Evolutionary conservation across 1,140 invertebrate species (phyloP).

Genomic region (Cryptotermes secundus): DNA sequence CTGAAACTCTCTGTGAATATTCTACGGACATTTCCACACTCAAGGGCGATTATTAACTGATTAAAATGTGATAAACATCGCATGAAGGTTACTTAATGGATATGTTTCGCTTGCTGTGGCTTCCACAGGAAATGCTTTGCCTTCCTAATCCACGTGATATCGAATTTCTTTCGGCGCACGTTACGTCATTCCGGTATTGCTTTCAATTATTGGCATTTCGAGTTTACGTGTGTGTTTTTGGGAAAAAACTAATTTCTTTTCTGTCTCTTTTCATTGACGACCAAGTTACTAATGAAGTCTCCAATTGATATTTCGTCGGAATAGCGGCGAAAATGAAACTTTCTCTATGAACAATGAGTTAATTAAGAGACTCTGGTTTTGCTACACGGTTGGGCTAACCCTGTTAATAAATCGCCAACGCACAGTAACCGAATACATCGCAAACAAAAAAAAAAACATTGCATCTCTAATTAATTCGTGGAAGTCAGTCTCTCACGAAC

Average conservation of each 20-base stretch:
- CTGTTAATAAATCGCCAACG: background rate
- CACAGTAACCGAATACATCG: background rate
- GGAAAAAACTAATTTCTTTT: background rate
- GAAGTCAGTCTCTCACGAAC: background rate
- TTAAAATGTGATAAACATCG: no score
- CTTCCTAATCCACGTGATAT: background rate
- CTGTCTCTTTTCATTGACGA: background rate
- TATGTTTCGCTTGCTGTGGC: no score
- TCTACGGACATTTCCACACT: no score
- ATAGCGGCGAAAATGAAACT: background rate
- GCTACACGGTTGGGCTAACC: background rate
- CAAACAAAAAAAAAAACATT: background rate
- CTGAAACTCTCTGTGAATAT: no score
- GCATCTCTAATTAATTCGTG: conserved; percentile 20
- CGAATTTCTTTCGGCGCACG: background rate
- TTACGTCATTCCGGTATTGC: background rate
- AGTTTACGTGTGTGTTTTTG: background rate
- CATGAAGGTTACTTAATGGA: no score
- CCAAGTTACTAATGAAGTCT: background rate
- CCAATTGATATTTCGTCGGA: background rate
- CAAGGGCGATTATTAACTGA: no score
- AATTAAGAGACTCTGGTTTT: background rate
- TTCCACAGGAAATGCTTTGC: no score
- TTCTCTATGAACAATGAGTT: conserved; percentile 12
- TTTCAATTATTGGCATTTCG: background rate